Percentiles rank a stretch among this genome's conserved stretches.
These are phyloP conservation scores for Ophthalmolycus amberensis DNA, from an alignment of 2,113 vertebrate species.

Conservation along the genomic window DNA sequence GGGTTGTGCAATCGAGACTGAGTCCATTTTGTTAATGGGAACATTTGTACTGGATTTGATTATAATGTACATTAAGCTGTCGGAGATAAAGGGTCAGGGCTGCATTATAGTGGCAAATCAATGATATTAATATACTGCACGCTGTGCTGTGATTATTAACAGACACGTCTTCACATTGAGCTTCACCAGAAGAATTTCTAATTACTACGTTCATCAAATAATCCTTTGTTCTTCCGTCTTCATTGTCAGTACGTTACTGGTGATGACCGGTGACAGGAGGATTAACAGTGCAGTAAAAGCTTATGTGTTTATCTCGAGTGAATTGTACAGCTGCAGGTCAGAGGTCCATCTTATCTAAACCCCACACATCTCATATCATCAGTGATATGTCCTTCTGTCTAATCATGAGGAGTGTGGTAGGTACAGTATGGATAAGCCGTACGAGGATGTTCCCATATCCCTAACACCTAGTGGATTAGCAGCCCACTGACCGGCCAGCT, in stretches of 20 bases:
- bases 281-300: too few species aligned
- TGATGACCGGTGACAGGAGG: too few species aligned
- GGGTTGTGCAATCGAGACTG: not conserved
- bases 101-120: not conserved
- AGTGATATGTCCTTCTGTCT: constrained; percentile 26
- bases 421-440: constrained; percentile 51
- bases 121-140: not conserved
- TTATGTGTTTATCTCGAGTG: too few species aligned
- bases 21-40: not conserved
- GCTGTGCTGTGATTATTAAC: not conserved
- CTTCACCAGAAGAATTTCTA: too few species aligned
- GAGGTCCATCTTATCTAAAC: too few species aligned
- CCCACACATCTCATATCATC: constrained; percentile 47
- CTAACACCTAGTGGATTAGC: constrained; percentile 72
- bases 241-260: too few species aligned
- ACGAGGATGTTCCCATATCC: constrained; percentile 60
- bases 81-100: constrained; percentile 15
- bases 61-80: constrained; percentile 5
- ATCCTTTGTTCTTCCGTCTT: too few species aligned
- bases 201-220: too few species aligned
- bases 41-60: not conserved
- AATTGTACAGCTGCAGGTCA: too few species aligned
- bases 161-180: too few species aligned
- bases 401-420: constrained; percentile 53
- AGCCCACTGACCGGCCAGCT: constrained; percentile 60